Evolutionary conservation across 2,797 vertebrate genomes (phyloP).

Genomic region (Sebastes hubbsi): DNA sequence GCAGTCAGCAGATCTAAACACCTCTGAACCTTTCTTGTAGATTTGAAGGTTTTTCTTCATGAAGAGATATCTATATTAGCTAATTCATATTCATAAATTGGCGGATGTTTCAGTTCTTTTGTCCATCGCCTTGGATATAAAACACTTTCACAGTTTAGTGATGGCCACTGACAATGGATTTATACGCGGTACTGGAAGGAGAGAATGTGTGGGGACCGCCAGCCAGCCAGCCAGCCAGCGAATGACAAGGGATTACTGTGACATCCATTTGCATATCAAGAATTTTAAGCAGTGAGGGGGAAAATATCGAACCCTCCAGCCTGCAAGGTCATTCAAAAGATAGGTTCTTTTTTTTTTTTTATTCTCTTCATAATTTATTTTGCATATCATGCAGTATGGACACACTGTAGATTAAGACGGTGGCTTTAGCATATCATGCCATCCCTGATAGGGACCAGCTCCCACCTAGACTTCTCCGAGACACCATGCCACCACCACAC

Average conservation of each 20-base stretch:
- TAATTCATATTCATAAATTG: neutral
- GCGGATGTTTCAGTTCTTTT: neutral
- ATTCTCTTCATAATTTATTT: slow-evolving; percentile 82
- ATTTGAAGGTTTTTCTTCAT: neutral
- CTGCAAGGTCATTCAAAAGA: slow-evolving; percentile 89
- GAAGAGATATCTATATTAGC: neutral
- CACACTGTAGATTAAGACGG: slow-evolving; percentile 81
- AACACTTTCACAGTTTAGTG: neutral
- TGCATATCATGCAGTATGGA: slow-evolving; percentile 83
- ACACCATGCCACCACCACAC: slow-evolving; percentile 46
- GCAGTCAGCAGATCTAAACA: neutral
- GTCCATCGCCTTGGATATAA: neutral
- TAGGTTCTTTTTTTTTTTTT: slow-evolving; percentile 61
- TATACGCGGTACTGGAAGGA: slow-evolving; percentile 14
- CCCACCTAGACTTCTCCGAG: slow-evolving; percentile 69
- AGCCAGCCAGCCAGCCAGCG: slow-evolving; percentile 9
- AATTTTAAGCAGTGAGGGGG: slow-evolving; percentile 81
- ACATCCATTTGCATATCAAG: slow-evolving; percentile 84
- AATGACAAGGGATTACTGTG: slow-evolving; percentile 82
- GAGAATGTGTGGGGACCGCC: slow-evolving; percentile 24
- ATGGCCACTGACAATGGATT: slow-evolving; percentile 36
- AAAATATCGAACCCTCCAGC: slow-evolving; percentile 84
- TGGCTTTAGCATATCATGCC: slow-evolving; percentile 78
- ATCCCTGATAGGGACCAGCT: slow-evolving; percentile 77
- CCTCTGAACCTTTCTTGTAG: neutral